Evolutionary conservation across 2,888 invertebrate species (phyloP), one percentile per base, ranked within the genome.

Genomic region (Drosophila silvestris): DNA sequence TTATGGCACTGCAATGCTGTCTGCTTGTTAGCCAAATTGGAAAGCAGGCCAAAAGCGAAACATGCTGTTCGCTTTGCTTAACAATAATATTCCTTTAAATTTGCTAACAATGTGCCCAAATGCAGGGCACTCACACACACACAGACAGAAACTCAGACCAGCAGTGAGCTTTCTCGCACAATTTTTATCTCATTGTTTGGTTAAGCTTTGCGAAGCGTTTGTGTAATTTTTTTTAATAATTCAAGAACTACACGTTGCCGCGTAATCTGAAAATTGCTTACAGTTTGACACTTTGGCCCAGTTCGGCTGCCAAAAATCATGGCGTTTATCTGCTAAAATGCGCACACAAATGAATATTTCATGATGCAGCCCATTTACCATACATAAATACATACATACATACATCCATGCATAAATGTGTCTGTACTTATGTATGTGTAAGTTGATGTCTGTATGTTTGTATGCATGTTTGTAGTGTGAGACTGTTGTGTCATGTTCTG

Each of bases 1-100:
- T 77, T 82, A 79, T 79, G 74, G 54, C 64, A 81, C 89, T 89
- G 86, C 88, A 86, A 66, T 85, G 82, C 87, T 84, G 80, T 68
- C 75, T 73, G 71, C 77, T 76, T 88, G 71, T 77, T 73, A 70
- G 67, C 66, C 79, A 77, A 77, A 79, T 79, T 81, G 74, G 72
- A 82, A 71, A 70, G 56, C 73, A 70, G 70, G 19, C 47, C 62
- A 68, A 50, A 63, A 63, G 47, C 44, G 47, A 50, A 61, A 58
- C 51, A 66, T 53, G 61, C 64, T 44, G 50, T 56, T 63, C 53
- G 10, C 59, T 35, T 33, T 57, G 9, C 56, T 64, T 61, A 79
- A 79, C 84, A 84, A 82, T 77, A 70, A 63, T 54, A 74, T 74
- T 56, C 59, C 74, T 67, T 74, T 74, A 61, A 83, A 70, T 65